phyloP scores from a whole-genome alignment of 2,888 invertebrate genomes.

The Ophion costatus region DNA sequence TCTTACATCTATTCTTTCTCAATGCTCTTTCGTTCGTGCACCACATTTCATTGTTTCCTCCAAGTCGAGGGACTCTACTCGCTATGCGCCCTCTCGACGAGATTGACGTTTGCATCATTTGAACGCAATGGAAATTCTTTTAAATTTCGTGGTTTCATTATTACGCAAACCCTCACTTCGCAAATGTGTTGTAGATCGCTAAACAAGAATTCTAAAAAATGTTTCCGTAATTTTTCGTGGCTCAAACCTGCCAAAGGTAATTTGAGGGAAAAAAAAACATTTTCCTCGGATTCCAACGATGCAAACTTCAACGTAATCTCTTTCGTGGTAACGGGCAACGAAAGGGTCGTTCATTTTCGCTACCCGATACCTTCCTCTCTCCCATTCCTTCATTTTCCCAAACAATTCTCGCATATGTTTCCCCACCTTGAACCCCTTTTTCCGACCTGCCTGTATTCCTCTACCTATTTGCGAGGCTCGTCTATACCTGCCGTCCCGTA shows the following conservation, averaged over 20 bases:
- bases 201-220: too few species aligned
- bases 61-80: too few species aligned
- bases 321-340: not conserved
- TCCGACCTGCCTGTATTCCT: not conserved
- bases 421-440: not conserved
- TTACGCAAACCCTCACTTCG: too few species aligned
- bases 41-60: not conserved
- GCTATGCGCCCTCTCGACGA: not conserved
- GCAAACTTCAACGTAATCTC: not conserved
- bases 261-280: too few species aligned
- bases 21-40: not conserved
- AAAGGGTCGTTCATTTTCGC: not conserved
- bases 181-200: too few species aligned
- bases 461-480: not conserved
- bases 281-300: too few species aligned
- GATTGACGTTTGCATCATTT: too few species aligned
- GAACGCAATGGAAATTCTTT: too few species aligned
- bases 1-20: not conserved
- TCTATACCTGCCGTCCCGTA: not conserved
- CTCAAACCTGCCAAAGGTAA: too few species aligned
- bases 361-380: not conserved
- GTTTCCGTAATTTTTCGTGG: too few species aligned
- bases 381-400: not conserved
- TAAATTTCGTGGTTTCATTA: too few species aligned
- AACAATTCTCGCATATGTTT: not conserved